These are phyloP conservation scores for Cryptoleucopteryx plumbea DNA, from an alignment of 2,113 vertebrate genomes.

Conservation along the genomic window DNA sequence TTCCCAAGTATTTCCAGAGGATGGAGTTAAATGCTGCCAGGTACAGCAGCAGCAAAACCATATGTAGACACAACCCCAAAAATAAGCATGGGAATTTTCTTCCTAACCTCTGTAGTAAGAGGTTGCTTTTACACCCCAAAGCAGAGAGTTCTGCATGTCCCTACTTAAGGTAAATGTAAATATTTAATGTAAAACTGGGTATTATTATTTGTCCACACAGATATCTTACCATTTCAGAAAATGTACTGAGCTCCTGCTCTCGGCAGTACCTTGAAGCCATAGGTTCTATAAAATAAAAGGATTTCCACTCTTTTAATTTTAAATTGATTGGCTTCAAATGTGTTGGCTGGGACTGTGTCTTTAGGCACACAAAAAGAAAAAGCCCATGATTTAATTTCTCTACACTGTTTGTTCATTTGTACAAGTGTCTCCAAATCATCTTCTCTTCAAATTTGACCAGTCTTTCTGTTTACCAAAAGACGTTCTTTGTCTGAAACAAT, in stretches of 20 bases:
- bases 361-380: background rate
- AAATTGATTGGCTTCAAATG: background rate
- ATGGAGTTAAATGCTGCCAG: background rate
- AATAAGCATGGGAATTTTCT: background rate
- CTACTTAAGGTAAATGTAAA: background rate
- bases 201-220: background rate
- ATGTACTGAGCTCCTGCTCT: background rate
- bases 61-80: background rate
- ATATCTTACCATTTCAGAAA: background rate
- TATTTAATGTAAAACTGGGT: background rate
- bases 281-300: background rate
- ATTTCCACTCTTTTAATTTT: background rate
- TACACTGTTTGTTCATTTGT: slow-evolving; percentile 39
- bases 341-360: background rate
- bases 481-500: slow-evolving; percentile 13
- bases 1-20: background rate
- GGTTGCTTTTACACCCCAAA: background rate
- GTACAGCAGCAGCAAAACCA: background rate
- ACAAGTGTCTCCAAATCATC: slow-evolving; percentile 42
- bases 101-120: background rate
- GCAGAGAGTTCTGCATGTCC: background rate
- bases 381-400: background rate
- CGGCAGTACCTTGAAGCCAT: background rate
- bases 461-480: slow-evolving; percentile 32
- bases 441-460: slow-evolving; percentile 58